Evolutionary conservation across 2,113 vertebrate species (phyloP).

Genomic region (Eurystomus gularis): DNA sequence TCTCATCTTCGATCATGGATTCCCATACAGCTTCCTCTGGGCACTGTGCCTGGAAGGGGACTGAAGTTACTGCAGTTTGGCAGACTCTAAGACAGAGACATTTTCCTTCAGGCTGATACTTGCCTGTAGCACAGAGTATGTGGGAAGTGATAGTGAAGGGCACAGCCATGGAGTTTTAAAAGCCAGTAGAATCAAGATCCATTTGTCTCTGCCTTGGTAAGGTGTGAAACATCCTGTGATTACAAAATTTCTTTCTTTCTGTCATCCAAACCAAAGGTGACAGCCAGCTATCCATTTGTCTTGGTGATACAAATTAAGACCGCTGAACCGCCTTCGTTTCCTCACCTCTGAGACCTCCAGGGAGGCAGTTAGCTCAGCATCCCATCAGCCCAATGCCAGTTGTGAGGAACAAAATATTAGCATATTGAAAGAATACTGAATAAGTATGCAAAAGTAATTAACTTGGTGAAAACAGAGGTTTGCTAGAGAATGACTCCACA

Average conservation of each 20-base stretch:
- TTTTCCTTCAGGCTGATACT: background rate
- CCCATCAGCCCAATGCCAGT: background rate
- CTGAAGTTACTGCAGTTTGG: background rate
- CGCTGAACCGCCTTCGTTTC: background rate
- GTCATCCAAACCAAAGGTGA: background rate
- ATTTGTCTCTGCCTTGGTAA: background rate
- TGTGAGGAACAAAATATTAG: background rate
- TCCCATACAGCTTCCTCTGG: background rate
- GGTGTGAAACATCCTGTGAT: background rate
- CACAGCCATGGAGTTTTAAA: background rate
- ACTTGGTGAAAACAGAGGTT: background rate
- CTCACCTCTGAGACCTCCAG: background rate
- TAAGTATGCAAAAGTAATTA: background rate
- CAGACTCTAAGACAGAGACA: background rate
- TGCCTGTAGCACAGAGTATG: background rate
- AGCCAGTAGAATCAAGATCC: background rate
- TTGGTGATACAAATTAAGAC: background rate
- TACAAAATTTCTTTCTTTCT: background rate
- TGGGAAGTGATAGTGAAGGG: background rate
- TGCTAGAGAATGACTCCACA: background rate
- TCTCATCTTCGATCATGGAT: background rate
- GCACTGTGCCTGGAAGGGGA: background rate
- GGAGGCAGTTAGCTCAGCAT: background rate
- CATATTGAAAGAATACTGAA: background rate
- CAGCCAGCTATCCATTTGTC: background rate